Percentiles rank a stretch among this genome's conserved stretches.
Conservation (phyloP, 1,140 invertebrate species). For the Thaumatotibia leucotreta region DNA sequence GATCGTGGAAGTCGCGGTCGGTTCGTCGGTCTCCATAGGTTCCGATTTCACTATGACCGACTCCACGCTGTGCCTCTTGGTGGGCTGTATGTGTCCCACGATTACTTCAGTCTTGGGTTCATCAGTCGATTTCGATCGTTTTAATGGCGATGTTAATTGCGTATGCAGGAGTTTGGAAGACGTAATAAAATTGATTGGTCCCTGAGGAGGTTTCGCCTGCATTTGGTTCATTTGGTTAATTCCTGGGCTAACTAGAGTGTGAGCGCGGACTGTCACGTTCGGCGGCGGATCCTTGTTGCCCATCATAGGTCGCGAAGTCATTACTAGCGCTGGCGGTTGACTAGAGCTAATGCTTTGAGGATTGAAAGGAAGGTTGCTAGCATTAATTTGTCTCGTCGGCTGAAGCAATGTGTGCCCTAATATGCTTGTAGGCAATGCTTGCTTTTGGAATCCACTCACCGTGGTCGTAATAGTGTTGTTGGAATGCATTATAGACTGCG, state of each 20-base stretch:
- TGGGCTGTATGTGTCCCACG: constrained; percentile 68
- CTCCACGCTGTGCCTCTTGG: constrained; percentile 73
- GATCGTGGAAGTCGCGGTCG: constrained; percentile 33
- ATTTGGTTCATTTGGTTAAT: constrained; percentile 57
- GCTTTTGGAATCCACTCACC: constrained; percentile 54
- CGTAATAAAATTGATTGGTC: constrained; percentile 65
- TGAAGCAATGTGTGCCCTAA: constrained; percentile 70
- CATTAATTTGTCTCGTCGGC: constrained; percentile 60
- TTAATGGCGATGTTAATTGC: constrained; percentile 76
- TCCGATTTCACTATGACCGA: constrained; percentile 73
- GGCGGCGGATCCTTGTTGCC: constrained; percentile 61
- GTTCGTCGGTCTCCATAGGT: constrained; percentile 69
- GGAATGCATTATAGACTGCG: constrained; percentile 53
- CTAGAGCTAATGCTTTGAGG: constrained; percentile 72
- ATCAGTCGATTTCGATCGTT: constrained; percentile 75
- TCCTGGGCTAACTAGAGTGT: constrained; percentile 52
- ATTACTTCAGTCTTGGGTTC: constrained; percentile 73
- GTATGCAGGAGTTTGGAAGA: constrained; percentile 76
- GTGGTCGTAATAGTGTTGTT: constrained; percentile 64
- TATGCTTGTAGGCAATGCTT: constrained; percentile 65
- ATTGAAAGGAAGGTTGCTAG: constrained; percentile 67
- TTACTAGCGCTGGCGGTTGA: constrained; percentile 74
- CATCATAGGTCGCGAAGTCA: constrained; percentile 67
- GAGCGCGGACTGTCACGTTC: constrained; percentile 66
- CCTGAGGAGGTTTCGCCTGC: constrained; percentile 45